Evolutionary conservation across 2,888 invertebrate genomes (phyloP).

Genomic region (Zhuqinia jingwanae): DNA sequence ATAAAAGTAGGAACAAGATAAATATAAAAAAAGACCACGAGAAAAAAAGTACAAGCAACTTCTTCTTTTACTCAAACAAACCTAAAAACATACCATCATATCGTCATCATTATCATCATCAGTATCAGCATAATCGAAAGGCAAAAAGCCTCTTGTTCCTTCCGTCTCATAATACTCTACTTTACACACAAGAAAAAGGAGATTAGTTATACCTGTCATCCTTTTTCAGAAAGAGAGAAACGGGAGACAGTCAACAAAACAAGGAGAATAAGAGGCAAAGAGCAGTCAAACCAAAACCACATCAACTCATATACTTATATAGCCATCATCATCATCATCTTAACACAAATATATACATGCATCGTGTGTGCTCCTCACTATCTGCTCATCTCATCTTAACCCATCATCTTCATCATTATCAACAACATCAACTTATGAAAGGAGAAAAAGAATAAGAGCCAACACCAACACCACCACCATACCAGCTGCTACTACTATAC

Average conservation of each 20-base stretch:
- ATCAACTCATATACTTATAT: too few species aligned
- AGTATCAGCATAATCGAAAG: constrained; percentile 37
- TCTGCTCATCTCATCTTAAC: constrained; percentile 62
- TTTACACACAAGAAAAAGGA: constrained; percentile 5
- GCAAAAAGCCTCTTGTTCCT: constrained; percentile 60
- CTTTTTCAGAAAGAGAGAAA: background rate
- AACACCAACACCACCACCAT: background rate
- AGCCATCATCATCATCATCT: constrained; percentile 40
- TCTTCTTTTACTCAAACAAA: constrained; percentile 24
- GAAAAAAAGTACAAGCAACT: background rate
- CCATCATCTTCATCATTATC: constrained; percentile 62
- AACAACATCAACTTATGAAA: constrained; percentile 19
- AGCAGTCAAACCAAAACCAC: constrained; percentile 56
- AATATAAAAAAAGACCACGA: background rate
- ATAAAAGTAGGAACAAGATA: constrained; percentile 16
- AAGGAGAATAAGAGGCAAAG: constrained; percentile 53
- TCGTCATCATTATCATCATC: too few species aligned
- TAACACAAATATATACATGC: too few species aligned
- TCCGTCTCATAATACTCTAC: constrained; percentile 59
- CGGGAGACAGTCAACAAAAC: constrained; percentile 5
- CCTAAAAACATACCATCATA: constrained; percentile 61
- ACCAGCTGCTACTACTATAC: constrained; percentile 19
- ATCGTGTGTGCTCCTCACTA: constrained; percentile 48
- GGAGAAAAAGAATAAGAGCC: constrained; percentile 12
- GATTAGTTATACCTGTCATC: constrained; percentile 66